Percentiles rank a stretch among this genome's conserved stretches.
phyloP scores from a whole-genome alignment of 1,140 invertebrate species.

The Thaumatotibia leucotreta region DNA sequence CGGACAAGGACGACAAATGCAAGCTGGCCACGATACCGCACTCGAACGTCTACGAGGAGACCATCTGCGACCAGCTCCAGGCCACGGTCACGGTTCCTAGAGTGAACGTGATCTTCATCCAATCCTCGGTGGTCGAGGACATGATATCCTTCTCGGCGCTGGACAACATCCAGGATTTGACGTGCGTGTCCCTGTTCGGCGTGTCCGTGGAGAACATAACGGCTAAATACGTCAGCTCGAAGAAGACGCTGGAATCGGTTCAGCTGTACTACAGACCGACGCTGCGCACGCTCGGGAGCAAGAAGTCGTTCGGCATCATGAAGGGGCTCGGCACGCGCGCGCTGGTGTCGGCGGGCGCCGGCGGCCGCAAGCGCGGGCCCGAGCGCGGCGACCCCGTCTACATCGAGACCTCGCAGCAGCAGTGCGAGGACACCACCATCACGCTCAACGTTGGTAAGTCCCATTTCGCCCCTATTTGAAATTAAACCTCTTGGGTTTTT shows the following conservation, averaged over 20 bases:
- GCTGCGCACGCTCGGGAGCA: slow-evolving; percentile 81
- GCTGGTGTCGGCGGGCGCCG: slow-evolving; percentile 78
- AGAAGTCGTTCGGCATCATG: slow-evolving; percentile 82
- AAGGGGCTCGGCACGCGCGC: slow-evolving; percentile 79
- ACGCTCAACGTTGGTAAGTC: slow-evolving; percentile 87
- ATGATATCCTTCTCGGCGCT: slow-evolving; percentile 95
- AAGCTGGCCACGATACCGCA: slow-evolving; percentile 73
- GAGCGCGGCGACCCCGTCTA: slow-evolving; percentile 88
- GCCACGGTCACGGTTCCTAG: slow-evolving; percentile 89
- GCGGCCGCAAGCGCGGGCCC: slow-evolving; percentile 67
- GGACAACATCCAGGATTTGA: slow-evolving; percentile 94
- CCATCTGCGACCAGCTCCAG: slow-evolving; percentile 87
- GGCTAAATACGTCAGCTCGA: slow-evolving; percentile 83
- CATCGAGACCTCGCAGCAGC: slow-evolving; percentile 91
- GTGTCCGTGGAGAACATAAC: slow-evolving; percentile 88
- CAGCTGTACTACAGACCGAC: slow-evolving; percentile 86
- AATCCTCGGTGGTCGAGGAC: slow-evolving; percentile 97
- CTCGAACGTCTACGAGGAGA: slow-evolving; percentile 89
- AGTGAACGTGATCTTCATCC: slow-evolving; percentile 94
- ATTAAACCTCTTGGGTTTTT: too few species aligned
- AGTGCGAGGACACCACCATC: slow-evolving; percentile 91
- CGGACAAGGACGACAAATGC: slow-evolving; percentile 69
- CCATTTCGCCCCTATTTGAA: background rate
- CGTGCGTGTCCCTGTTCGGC: slow-evolving; percentile 96
- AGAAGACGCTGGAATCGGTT: slow-evolving; percentile 84